Evolutionary conservation across 1,140 invertebrate species (phyloP), one percentile per base, ranked within the genome.

Genomic region (Diorhabda sublineata): DNA sequence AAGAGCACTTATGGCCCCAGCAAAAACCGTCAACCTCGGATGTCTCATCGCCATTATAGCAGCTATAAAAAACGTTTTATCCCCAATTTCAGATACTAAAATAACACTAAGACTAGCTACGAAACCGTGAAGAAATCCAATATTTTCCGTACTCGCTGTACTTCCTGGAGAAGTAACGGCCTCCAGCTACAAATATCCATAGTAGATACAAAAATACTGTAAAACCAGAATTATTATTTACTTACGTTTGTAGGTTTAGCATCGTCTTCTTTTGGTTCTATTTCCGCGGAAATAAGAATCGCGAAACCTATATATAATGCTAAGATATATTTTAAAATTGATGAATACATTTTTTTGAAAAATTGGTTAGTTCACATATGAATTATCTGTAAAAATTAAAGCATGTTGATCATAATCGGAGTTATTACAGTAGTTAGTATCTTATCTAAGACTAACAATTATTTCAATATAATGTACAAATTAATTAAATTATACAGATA

Each of bases 61-160:
- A 57, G 98, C 97, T 76, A 99, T 99, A 83, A 99, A 99, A 83
- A 99, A 99, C n/a, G 98, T 99, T 84, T 99, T 99, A 84, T 99
- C 98, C 1, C 97, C 98, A 45, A 99, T 84, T 85, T 99, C 98
- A 3, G 96, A 98, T 6, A 99, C 96, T 61, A 99, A 87, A 73
- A 99, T 99, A 45, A 99, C 94, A 45, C 95, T 97, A 68, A 99
- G 84, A 0, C 97, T 92, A 58, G 96, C 95, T 58, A 98, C 79
- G 81, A 99, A 98, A 3, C 92, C 97, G 85, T 98, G 95, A 75
- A 95, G 84, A 83, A 99, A 98, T 63, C 91, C 94, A 42, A 88
- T 74, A 76, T 85, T 83, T 72, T 79, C 76, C 4, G 69, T 58
- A 62, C 67, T 71, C 7, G 11, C 45, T 67, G 42, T 42, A 45